These are phyloP conservation scores for Stegostoma tigrinum DNA, from an alignment of 2,113 vertebrate species.

Conservation along the genomic window DNA sequence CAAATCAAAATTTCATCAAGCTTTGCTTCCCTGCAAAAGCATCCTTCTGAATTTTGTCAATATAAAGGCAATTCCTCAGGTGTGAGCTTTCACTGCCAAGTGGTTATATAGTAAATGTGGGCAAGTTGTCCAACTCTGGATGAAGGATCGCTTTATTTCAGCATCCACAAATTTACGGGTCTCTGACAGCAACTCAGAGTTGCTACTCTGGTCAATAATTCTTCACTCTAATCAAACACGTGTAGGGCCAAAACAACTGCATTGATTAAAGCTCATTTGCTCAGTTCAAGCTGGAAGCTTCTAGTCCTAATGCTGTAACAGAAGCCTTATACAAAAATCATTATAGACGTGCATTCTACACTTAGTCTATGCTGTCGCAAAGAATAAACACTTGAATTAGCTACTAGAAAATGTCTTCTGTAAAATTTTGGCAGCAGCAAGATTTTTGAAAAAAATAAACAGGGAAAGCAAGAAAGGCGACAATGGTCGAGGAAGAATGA, in stretches of 20 bases:
- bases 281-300: background rate
- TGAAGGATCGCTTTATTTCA: background rate
- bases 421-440: background rate
- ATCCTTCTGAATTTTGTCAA: background rate
- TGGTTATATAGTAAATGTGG: background rate
- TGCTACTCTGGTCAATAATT: background rate
- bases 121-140: background rate
- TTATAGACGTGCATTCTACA: too few relatives aligned
- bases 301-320: background rate
- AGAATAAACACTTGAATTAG: background rate
- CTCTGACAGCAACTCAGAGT: background rate
- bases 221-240: background rate
- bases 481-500: background rate
- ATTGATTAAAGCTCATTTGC: background rate
- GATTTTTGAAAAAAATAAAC: background rate
- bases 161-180: background rate
- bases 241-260: background rate
- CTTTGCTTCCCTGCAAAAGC: background rate
- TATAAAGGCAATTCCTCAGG: background rate
- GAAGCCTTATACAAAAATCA: background rate
- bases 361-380: background rate
- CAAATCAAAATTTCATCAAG: background rate
- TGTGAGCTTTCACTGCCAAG: background rate
- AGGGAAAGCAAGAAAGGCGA: background rate
- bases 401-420: background rate